These are phyloP conservation scores for Rhadinocentrus ornatus DNA, from an alignment of 2,797 vertebrate genomes.

Conservation along the genomic window DNA sequence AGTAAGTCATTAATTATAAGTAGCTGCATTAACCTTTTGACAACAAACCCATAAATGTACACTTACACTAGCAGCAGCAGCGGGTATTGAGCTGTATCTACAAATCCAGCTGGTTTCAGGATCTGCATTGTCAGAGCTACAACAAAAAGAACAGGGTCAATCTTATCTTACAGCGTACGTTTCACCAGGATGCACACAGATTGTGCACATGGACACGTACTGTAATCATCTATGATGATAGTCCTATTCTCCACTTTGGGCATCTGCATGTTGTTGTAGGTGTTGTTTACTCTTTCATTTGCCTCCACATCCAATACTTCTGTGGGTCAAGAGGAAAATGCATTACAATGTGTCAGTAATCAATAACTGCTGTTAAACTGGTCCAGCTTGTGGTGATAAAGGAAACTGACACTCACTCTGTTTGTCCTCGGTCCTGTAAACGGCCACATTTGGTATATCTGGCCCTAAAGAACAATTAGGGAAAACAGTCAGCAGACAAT, in stretches of 20 bases:
- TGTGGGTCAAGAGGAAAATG: constrained; percentile 66
- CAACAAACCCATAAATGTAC: constrained; percentile 11
- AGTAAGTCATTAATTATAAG: not conserved
- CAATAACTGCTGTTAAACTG: constrained; percentile 1
- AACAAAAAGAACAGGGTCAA: constrained; percentile 28
- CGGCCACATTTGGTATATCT: constrained; percentile 75
- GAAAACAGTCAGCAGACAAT: constrained; percentile 11
- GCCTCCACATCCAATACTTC: constrained; percentile 92
- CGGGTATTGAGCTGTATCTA: constrained; percentile 88
- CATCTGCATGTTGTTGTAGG: constrained; percentile 90
- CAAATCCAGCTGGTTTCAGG: constrained; percentile 91
- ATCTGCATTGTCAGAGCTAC: constrained; percentile 92
- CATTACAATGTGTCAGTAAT: not conserved
- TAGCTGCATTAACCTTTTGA: not conserved
- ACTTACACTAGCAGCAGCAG: constrained; percentile 96
- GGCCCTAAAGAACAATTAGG: constrained; percentile 64
- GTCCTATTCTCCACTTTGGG: constrained; percentile 88
- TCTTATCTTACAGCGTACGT: not conserved
- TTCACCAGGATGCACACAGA: too few species aligned
- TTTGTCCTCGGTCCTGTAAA: constrained; percentile 77
- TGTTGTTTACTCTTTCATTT: constrained; percentile 86
- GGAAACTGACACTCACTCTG: constrained; percentile 75
- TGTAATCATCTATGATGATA: constrained; percentile 90
- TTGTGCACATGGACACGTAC: constrained; percentile 77
- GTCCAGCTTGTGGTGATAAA: not conserved